Conservation (phyloP, 64 coral and sea anemone genomes). For the Dendronephthya gigantea region DNA sequence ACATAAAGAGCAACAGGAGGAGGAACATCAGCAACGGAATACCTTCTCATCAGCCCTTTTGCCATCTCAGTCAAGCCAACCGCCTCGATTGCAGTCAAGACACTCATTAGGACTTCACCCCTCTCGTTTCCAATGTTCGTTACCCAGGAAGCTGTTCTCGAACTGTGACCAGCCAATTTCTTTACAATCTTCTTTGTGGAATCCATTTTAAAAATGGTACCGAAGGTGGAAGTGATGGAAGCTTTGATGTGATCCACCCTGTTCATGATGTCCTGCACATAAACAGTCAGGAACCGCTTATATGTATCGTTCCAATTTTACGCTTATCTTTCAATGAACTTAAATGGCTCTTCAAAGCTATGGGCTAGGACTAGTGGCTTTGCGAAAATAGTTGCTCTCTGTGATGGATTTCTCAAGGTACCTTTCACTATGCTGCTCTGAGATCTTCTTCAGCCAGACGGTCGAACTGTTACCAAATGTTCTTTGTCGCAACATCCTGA, state of each 20-base stretch:
- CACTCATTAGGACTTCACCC: constrained; percentile 26
- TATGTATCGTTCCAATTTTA: neutral
- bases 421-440: neutral
- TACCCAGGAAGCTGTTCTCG: constrained; percentile 24
- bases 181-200: constrained; percentile 52
- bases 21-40: neutral
- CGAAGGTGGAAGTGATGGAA: constrained; percentile 9
- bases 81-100: constrained; percentile 37
- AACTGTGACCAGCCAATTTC: constrained; percentile 36
- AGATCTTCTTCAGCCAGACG: neutral
- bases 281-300: constrained; percentile 7
- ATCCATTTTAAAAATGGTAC: constrained; percentile 42
- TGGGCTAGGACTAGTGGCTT: neutral
- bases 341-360: neutral
- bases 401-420: neutral
- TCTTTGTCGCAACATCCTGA: neutral
- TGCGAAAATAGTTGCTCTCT: neutral
- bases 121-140: constrained; percentile 47
- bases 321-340: too few relatives aligned
- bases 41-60: constrained; percentile 21
- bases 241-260: neutral
- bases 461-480: neutral
- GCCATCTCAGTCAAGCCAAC: constrained; percentile 26
- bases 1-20: constrained; percentile 40
- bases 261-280: constrained; percentile 11